These are phyloP conservation scores for Dipodomys stephensi DNA, from an alignment of 2,113 vertebrate species.

Conservation along the genomic window DNA sequence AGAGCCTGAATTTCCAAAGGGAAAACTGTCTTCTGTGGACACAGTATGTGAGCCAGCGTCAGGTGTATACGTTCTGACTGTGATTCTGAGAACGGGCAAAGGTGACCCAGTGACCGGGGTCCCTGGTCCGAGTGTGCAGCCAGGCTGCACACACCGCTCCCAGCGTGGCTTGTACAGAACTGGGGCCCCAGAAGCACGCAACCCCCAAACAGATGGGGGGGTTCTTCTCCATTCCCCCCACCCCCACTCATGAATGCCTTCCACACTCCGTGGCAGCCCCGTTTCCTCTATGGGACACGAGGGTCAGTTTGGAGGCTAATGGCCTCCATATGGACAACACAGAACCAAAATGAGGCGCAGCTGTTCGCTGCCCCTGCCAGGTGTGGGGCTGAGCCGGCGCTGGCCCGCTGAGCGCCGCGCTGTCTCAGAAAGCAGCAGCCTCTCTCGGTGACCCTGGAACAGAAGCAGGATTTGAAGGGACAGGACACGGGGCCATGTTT, in stretches of 20 bases:
- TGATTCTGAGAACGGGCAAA: too few relatives aligned
- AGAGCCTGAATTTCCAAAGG: too few relatives aligned
- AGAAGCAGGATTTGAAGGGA: not conserved
- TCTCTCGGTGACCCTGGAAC: not conserved
- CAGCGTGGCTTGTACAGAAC: too few relatives aligned
- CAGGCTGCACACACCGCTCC: too few relatives aligned
- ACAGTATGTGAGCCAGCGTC: too few relatives aligned
- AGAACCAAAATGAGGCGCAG: not conserved
- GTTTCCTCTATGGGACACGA: not conserved
- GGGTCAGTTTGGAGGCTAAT: conserved; percentile 63
- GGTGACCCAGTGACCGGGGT: too few relatives aligned
- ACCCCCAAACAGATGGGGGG: not conserved
- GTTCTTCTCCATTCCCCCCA: not conserved
- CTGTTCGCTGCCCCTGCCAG: conserved; percentile 31
- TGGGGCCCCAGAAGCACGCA: not conserved
- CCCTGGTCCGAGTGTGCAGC: too few relatives aligned
- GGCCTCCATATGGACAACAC: conserved; percentile 36
- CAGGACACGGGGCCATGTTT: not conserved
- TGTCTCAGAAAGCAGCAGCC: not conserved
- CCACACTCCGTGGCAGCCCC: not conserved
- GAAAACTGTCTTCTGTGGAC: too few relatives aligned
- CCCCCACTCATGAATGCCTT: not conserved
- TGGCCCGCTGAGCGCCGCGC: not conserved
- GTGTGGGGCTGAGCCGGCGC: not conserved
- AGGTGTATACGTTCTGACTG: too few relatives aligned